Percentiles rank a stretch among this genome's conserved stretches.
These are phyloP conservation scores for Acromyrmex heyeri DNA, from an alignment of 1,140 invertebrate genomes.

Conservation along the genomic window DNA sequence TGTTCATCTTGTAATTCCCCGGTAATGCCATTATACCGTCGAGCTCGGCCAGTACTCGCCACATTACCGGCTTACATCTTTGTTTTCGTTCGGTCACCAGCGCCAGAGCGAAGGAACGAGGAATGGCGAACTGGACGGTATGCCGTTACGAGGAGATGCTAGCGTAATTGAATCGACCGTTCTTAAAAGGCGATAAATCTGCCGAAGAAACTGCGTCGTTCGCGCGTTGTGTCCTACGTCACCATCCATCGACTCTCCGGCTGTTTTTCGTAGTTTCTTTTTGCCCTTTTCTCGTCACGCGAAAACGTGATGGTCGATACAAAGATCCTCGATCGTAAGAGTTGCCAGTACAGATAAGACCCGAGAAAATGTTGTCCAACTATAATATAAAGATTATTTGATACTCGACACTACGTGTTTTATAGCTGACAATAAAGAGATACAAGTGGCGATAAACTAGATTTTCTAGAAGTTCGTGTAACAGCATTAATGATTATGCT, in stretches of 20 bases:
- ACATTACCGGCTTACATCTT: conserved; percentile 79
- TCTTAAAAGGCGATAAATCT: conserved; percentile 75
- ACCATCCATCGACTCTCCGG: conserved; percentile 66
- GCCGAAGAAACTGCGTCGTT: conserved; percentile 43
- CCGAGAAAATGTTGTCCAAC: not conserved
- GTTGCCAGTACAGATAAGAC: not conserved
- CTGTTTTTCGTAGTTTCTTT: conserved; percentile 22
- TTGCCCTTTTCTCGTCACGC: not conserved
- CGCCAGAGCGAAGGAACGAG: conserved; percentile 14
- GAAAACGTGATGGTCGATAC: conserved; percentile 66
- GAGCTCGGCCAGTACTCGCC: conserved; percentile 62
- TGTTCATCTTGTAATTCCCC: conserved; percentile 80
- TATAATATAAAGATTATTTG: not conserved
- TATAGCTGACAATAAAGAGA: not conserved
- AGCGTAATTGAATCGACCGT: conserved; percentile 74
- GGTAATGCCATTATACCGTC: conserved; percentile 76
- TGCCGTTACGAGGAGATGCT: conserved; percentile 34
- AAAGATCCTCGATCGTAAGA: conserved; percentile 37
- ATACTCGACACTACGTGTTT: not conserved
- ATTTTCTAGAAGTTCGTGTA: not conserved
- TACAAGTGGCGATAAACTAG: not conserved
- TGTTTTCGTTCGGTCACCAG: conserved; percentile 70
- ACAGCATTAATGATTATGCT: not conserved
- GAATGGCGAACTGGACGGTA: conserved; percentile 34
- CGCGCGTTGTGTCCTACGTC: conserved; percentile 47